These are phyloP conservation scores for Beris morrisii DNA, from an alignment of 2,888 invertebrate genomes.

Conservation along the genomic window DNA sequence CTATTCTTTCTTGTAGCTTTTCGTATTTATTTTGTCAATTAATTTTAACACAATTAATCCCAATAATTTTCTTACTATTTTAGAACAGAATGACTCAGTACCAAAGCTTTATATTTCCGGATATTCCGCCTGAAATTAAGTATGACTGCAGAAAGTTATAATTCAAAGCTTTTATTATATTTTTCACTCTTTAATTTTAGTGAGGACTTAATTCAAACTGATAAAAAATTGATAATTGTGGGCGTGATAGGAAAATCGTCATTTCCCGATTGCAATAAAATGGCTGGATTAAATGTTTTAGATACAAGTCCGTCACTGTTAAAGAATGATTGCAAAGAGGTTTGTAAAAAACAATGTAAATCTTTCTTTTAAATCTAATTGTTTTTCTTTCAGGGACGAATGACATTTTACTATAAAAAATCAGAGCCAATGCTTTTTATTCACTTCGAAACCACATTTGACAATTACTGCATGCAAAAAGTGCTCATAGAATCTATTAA, in stretches of 20 bases:
- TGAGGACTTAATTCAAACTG: constrained; percentile 45
- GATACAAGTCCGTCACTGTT: constrained; percentile 45
- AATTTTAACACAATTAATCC: too few relatives aligned
- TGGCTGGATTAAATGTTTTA: constrained; percentile 50
- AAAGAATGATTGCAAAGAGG: constrained; percentile 45
- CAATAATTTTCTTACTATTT: too few relatives aligned
- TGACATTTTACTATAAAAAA: constrained; percentile 64
- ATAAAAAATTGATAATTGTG: constrained; percentile 49
- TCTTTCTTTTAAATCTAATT: background rate
- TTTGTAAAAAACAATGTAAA: constrained; percentile 11
- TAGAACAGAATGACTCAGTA: constrained; percentile 35
- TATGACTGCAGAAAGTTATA: constrained; percentile 1
- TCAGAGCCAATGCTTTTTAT: constrained; percentile 59
- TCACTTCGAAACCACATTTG: constrained; percentile 58
- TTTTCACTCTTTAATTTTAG: constrained; percentile 39
- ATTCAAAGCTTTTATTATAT: background rate
- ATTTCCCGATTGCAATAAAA: constrained; percentile 52
- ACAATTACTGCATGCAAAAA: constrained; percentile 48
- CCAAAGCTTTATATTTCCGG: constrained; percentile 38
- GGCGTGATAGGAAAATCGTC: constrained; percentile 55
- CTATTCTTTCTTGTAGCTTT: too few relatives aligned
- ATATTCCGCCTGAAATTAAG: constrained; percentile 39
- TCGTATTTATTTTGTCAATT: too few relatives aligned
- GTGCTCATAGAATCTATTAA: constrained; percentile 43
- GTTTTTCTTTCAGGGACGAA: constrained; percentile 57